phyloP scores from a whole-genome alignment of 1,140 invertebrate genomes.

The Zaprionus nigranus region DNA sequence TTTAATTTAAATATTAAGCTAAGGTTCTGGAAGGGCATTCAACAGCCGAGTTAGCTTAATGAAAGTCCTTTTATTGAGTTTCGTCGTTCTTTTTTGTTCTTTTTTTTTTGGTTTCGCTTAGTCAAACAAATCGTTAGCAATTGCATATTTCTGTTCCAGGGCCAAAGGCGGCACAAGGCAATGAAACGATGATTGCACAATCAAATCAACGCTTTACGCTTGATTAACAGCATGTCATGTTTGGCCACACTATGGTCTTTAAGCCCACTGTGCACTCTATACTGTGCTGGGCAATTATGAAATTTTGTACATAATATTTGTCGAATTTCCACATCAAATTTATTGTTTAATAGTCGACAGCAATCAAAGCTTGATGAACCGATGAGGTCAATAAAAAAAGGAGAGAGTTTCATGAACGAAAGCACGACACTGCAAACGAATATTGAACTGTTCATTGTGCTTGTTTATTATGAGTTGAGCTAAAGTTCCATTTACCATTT shows the following conservation, averaged over 20 bases:
- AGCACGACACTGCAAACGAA: neutral
- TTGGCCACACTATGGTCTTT: constrained; percentile 35
- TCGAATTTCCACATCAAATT: constrained; percentile 26
- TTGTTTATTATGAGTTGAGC: too few relatives aligned
- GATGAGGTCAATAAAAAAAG: neutral
- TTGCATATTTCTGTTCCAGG: constrained; percentile 40
- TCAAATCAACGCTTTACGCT: constrained; percentile 59
- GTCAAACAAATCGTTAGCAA: constrained; percentile 75
- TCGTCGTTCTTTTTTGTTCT: neutral
- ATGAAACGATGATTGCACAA: constrained; percentile 48
- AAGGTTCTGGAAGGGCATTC: neutral
- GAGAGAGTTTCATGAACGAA: neutral
- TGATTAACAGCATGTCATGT: constrained; percentile 46
- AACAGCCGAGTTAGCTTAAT: neutral
- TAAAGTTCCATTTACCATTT: neutral
- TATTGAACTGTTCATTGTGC: neutral
- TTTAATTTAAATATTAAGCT: neutral
- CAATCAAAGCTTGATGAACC: constrained; percentile 34
- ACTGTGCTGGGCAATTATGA: constrained; percentile 1
- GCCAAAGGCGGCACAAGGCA: neutral
- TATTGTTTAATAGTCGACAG: neutral
- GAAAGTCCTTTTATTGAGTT: constrained; percentile 8
- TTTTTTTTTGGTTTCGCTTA: constrained; percentile 38
- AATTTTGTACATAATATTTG: constrained; percentile 16
- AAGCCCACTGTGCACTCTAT: constrained; percentile 21